Evolutionary conservation across 2,797 vertebrate genomes (phyloP), one percentile per base, ranked within the genome.

Genomic region (Heteromormyrus szaboi): DNA sequence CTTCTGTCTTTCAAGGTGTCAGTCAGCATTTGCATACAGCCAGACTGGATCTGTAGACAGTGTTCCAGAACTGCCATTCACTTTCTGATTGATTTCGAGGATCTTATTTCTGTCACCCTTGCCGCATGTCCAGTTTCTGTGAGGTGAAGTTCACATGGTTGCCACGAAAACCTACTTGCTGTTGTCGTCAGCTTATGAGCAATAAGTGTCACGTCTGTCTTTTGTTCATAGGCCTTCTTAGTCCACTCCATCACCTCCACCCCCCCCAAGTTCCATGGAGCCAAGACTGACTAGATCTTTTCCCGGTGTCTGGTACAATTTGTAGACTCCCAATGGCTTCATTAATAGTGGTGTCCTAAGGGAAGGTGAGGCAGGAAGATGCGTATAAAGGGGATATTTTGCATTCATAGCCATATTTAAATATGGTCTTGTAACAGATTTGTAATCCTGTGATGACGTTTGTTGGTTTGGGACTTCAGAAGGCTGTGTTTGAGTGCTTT

Each of bases 201-300:
- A 96, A 97, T 98, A 97, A 97, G 97, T 98, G 98, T 97, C 97
- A 97, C 96, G 95, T 95, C 94, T 94, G 91, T 91, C 92, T 51
- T 72, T 88, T 93, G 93, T 94, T 91, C 54, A 51, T 89, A 33
- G n/a, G 17, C 12, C 19, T 62, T 53, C 89, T 76, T 22, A 2
- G n/a, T 68, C 29, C 17, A 33, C 44, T 29, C 44, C 2, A 14
- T 19, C 53, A 85, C 56, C 12, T 14, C 65, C 65, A 44, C 88
- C 62, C 5, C 37, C 33, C 90, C 89, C 53, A 89, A 29, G 44
- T 89, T 56, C 53, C 51, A 56, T n/a, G 33, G 51, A 79, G 88
- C 37, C 59, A 68, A 76, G 50, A 89, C 7, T 89, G 50, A 89
- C 56, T 53, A 17, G 76, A 51, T 85, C 79, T 83, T 89, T 56